Evolutionary conservation across 2,888 invertebrate species (phyloP), one percentile per base, ranked within the genome.

Genomic region (Amblyjoppa proteus): DNA sequence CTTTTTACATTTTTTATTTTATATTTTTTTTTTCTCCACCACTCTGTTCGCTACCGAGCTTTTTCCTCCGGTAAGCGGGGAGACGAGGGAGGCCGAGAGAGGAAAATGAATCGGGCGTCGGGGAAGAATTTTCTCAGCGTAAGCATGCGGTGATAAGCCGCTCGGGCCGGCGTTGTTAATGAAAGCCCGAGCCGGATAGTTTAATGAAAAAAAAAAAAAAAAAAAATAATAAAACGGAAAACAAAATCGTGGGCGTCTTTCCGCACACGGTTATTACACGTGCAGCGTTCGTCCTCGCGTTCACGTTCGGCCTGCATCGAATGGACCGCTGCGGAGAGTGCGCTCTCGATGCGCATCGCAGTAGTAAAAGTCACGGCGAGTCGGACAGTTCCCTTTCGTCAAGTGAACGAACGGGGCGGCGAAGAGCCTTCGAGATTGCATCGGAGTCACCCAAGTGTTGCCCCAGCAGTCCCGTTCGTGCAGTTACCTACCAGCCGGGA

Each of bases 81-180:
- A 16, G 31, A 61, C 1, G 61, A 6, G 31, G n/a, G 34, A 31
- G 31, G n/a, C 0, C 28, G 31, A 34, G 16, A 5, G 61, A 34
- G 34, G 31, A 64, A n/a, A 58, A 64, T 28, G 31, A 68, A 51
- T 41, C n/a, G 34, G 41, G 68, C 61, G 58, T 74, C 41, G 49
- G 49, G 66, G 58, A 74, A 74, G 68, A 66, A 58, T 79, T 61
- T 79, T 69, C 51, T n/a, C 20, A 9, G 64, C 34, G 51, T 61
- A 75, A 79, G 64, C 74, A 51, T 16, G 25, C 51, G 34, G 53
- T 70, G 75, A 79, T 61, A 79, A 79, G 78, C 73, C 53, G 41
- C 68, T 28, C 41, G 28, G 61, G 58, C 31, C 41, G 41, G 53
- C 49, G 69, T 49, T 68, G 69, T 64, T 78, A 56, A 83, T 83